Evolutionary conservation across 2,797 vertebrate genomes (phyloP).

Genomic region (Harpagifer antarcticus): DNA sequence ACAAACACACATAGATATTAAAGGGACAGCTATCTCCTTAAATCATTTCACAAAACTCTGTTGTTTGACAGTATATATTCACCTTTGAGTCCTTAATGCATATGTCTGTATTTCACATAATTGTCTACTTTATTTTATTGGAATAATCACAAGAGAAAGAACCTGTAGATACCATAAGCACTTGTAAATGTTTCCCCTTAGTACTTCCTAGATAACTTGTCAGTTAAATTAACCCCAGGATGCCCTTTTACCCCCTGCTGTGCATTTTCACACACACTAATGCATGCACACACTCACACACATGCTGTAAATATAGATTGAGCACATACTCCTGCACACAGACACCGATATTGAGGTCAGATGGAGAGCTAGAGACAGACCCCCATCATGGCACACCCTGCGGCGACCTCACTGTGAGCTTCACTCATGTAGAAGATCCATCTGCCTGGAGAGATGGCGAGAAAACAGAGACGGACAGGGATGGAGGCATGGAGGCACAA

Average conservation of each 20-base stretch:
- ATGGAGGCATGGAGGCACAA: slow-evolving; percentile 10
- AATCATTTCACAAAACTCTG: not conserved
- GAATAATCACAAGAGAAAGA: not conserved
- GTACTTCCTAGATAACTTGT: slow-evolving; percentile 17
- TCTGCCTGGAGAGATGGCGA: slow-evolving; percentile 71
- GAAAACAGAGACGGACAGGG: slow-evolving; percentile 31
- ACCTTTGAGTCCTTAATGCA: not conserved
- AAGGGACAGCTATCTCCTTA: not conserved
- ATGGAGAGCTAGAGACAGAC: slow-evolving; percentile 61
- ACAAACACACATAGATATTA: slow-evolving; percentile 11
- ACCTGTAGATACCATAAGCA: not conserved
- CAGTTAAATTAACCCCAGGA: slow-evolving; percentile 54
- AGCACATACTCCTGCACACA: slow-evolving; percentile 22
- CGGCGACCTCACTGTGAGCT: slow-evolving; percentile 71
- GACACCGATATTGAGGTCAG: slow-evolving; percentile 79
- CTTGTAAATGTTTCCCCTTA: slow-evolving; percentile 3
- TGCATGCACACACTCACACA: not conserved
- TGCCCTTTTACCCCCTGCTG: slow-evolving; percentile 47
- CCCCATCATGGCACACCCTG: slow-evolving; percentile 70
- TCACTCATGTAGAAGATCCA: slow-evolving; percentile 78
- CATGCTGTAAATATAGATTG: not conserved
- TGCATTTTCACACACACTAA: slow-evolving; percentile 25
- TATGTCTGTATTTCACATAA: not conserved
- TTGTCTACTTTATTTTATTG: not conserved
- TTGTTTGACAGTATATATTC: not conserved